phyloP scores from a whole-genome alignment of 2,113 vertebrate species.

The Phalacrocorax carbo region DNA sequence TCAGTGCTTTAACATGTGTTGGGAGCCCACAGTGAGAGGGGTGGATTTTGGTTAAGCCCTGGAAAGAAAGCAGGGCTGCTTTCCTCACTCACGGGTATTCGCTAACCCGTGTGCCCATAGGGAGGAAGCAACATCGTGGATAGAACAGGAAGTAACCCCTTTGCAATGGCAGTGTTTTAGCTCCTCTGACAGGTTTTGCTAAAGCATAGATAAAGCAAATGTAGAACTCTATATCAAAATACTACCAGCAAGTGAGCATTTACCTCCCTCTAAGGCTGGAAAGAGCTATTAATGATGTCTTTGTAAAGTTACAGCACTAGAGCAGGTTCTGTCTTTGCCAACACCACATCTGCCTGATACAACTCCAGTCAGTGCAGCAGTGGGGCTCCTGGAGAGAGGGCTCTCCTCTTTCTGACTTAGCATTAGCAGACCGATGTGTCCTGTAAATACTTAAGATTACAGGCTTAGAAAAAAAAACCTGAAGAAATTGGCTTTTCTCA shows the following conservation, averaged over 20 bases:
- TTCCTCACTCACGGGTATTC: not conserved
- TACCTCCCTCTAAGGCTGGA: not conserved
- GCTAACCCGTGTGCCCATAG: fast-evolving
- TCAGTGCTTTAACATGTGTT: not conserved
- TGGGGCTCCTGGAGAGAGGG: not conserved
- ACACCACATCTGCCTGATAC: not conserved
- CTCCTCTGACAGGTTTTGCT: not conserved
- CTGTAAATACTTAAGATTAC: not conserved
- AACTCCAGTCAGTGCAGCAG: not conserved
- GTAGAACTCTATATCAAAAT: not conserved
- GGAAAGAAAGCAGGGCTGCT: not conserved
- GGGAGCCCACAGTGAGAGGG: fast-evolving
- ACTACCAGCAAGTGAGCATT: not conserved
- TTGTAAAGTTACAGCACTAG: not conserved
- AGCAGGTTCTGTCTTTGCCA: not conserved
- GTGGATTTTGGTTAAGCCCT: not conserved
- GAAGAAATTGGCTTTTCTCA: not conserved
- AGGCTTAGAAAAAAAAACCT: not conserved
- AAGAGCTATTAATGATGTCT: not conserved
- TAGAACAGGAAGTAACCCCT: not conserved
- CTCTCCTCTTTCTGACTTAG: not conserved
- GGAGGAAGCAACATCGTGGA: not conserved
- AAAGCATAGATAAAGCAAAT: not conserved
- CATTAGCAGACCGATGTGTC: not conserved
- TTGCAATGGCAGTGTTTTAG: not conserved